phyloP scores from a whole-genome alignment of 2,113 vertebrate genomes.

The Pelodiscus sinensis region DNA sequence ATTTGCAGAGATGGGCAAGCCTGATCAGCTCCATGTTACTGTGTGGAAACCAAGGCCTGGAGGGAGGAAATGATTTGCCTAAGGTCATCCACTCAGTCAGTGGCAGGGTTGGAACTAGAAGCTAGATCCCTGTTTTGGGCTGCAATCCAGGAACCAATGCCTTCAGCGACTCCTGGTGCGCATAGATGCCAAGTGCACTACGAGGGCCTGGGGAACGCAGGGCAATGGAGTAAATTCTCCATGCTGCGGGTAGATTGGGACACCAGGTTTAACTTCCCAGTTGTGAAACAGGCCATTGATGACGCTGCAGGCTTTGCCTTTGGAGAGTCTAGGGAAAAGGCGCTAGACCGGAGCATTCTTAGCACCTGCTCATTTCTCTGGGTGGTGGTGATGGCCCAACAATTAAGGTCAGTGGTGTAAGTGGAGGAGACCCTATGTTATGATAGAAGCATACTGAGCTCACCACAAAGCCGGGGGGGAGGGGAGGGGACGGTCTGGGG shows the following conservation, averaged over 20 bases:
- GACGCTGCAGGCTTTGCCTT: not conserved
- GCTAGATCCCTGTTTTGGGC: not conserved
- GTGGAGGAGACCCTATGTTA: constrained; percentile 1
- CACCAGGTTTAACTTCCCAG: not conserved
- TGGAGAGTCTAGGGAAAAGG: not conserved
- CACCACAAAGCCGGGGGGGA: too few species aligned
- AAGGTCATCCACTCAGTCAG: not conserved
- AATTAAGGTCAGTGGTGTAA: not conserved
- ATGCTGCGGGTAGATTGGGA: not conserved
- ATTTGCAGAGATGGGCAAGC: not conserved
- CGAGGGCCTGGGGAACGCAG: not conserved
- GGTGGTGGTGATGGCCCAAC: not conserved
- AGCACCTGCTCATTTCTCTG: not conserved
- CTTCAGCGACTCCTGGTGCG: not conserved
- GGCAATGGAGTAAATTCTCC: not conserved
- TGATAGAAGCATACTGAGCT: not conserved
- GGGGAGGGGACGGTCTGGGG: not conserved
- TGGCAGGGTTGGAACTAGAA: not conserved
- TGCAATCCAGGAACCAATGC: not conserved
- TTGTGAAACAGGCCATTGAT: not conserved
- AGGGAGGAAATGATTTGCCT: not conserved
- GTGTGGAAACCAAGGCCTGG: not conserved
- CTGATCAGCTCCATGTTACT: not conserved
- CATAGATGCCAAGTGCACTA: not conserved
- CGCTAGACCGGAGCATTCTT: not conserved